phyloP scores from a whole-genome alignment of 2,888 invertebrate genomes.

The Labia minor region DNA sequence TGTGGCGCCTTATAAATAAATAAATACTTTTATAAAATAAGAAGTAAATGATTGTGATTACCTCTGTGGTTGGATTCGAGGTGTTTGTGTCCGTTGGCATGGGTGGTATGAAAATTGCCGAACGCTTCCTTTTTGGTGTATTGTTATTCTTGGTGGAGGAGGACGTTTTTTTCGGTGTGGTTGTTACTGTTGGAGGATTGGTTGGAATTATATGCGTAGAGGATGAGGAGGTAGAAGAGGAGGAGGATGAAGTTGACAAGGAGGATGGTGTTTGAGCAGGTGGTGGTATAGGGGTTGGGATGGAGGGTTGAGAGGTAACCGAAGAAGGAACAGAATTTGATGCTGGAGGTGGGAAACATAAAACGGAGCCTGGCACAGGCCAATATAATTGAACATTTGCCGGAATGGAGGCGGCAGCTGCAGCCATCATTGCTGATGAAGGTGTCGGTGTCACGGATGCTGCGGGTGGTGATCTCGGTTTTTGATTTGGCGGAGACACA shows the following conservation, averaged over 20 bases:
- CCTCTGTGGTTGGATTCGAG: constrained; percentile 64
- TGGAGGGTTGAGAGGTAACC: constrained; percentile 37
- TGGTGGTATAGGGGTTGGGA: constrained; percentile 36
- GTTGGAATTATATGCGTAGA: neutral
- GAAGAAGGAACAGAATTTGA: constrained; percentile 36
- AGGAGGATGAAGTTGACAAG: neutral
- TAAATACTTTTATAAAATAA: no score
- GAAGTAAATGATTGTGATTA: neutral
- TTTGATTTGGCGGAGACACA: neutral
- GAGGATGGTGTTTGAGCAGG: constrained; percentile 34
- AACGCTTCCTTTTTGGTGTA: constrained; percentile 60
- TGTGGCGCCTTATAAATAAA: no score
- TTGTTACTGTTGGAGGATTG: neutral
- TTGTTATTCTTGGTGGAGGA: constrained; percentile 21
- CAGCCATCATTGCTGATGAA: constrained; percentile 27
- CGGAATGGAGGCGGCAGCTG: constrained; percentile 29
- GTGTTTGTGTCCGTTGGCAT: constrained; percentile 61
- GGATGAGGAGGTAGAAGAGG: neutral
- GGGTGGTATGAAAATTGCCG: constrained; percentile 75
- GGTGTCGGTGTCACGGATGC: constrained; percentile 41
- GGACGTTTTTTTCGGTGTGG: constrained; percentile 19
- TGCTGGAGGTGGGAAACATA: constrained; percentile 32
- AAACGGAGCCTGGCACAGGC: constrained; percentile 37
- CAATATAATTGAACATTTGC: constrained; percentile 38
- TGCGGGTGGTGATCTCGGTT: constrained; percentile 44